Conservation (phyloP, 2,113 vertebrate genomes). For the Thamnophis sirtalis region DNA sequence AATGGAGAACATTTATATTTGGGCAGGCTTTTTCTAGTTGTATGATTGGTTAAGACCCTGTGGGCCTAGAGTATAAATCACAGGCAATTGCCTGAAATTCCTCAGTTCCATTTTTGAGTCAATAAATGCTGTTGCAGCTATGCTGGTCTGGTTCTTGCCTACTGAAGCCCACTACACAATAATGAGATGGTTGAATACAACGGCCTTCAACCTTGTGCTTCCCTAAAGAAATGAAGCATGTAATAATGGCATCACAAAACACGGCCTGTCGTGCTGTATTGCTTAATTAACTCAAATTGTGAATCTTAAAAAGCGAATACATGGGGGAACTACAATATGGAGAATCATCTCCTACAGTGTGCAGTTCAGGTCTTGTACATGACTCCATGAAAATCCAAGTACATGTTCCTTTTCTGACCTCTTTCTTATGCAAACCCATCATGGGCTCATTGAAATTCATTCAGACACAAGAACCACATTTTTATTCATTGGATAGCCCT, state of each 20-base stretch:
- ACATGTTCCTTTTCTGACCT: background rate
- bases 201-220: constrained; percentile 3
- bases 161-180: too few relatives aligned
- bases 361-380: background rate
- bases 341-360: background rate
- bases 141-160: too few relatives aligned
- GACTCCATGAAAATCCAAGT: background rate
- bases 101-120: too few relatives aligned
- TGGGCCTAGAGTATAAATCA: too few relatives aligned
- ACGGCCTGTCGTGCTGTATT: background rate
- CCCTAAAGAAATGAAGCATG: background rate
- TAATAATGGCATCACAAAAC: background rate
- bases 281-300: constrained; percentile 33
- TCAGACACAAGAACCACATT: background rate
- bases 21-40: too few relatives aligned
- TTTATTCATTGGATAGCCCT: background rate
- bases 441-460: background rate
- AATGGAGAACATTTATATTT: too few relatives aligned
- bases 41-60: too few relatives aligned
- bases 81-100: too few relatives aligned
- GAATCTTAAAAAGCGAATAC: background rate
- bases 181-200: constrained; percentile 25
- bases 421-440: background rate
- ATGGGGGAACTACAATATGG: constrained; percentile 6
- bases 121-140: too few relatives aligned